Percentiles rank a stretch among this genome's conserved stretches.
phyloP scores from a whole-genome alignment of 2,797 vertebrate species.

The Yasuhikotakia modesta region DNA sequence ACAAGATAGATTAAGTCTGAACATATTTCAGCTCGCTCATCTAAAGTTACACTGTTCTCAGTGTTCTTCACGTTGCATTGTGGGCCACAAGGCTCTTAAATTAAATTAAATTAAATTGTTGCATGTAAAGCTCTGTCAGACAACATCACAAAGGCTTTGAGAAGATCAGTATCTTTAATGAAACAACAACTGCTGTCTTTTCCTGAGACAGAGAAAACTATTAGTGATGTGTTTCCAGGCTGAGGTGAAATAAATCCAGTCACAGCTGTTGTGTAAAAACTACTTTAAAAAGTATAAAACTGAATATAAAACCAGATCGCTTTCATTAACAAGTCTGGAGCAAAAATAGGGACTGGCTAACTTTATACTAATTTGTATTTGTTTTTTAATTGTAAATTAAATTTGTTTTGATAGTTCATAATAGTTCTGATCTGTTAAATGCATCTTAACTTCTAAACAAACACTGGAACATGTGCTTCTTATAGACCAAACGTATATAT shows the following conservation, averaged over 20 bases:
- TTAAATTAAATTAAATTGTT: constrained; percentile 37
- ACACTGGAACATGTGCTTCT: too few relatives aligned
- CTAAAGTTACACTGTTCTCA: constrained; percentile 16
- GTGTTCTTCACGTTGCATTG: constrained; percentile 3
- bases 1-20: constrained; percentile 14
- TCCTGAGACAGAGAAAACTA: constrained; percentile 25
- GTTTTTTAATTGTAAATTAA: background rate
- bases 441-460: too few relatives aligned
- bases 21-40: constrained; percentile 20
- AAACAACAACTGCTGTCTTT: constrained; percentile 22
- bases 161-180: constrained; percentile 55
- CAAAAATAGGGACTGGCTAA: background rate
- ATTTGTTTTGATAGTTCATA: too few relatives aligned
- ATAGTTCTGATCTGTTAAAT: background rate
- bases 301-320: constrained; percentile 25
- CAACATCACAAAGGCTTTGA: constrained; percentile 46
- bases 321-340: background rate
- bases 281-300: constrained; percentile 21
- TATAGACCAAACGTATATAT: too few relatives aligned
- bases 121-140: constrained; percentile 43
- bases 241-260: background rate
- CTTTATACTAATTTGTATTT: background rate
- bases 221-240: constrained; percentile 32
- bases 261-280: constrained; percentile 30
- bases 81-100: constrained; percentile 18